Percentiles rank a stretch among this genome's conserved stretches.
These are phyloP conservation scores for Lacanobia oleracea DNA, from an alignment of 2,888 invertebrate species.

Conservation along the genomic window DNA sequence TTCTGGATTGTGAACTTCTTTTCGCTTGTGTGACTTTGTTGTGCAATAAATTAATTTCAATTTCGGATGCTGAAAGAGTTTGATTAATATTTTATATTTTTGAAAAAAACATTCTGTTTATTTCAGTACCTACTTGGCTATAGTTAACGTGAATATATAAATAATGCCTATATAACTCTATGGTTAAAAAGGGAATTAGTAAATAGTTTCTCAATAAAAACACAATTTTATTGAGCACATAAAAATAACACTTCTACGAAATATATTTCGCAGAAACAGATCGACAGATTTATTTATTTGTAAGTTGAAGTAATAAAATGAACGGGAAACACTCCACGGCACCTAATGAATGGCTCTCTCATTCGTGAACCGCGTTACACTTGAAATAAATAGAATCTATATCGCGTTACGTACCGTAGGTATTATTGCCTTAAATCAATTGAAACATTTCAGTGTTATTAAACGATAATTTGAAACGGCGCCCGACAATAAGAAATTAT, in stretches of 20 bases:
- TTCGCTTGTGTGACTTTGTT: neutral
- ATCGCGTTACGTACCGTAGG: slow-evolving; percentile 54
- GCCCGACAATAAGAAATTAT: slow-evolving; percentile 63
- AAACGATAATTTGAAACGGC: slow-evolving; percentile 60
- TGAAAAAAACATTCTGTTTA: neutral
- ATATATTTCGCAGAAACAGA: slow-evolving; percentile 33
- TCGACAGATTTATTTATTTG: slow-evolving; percentile 46
- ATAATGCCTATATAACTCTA: neutral
- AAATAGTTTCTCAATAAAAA: slow-evolving; percentile 26
- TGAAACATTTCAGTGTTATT: slow-evolving; percentile 68
- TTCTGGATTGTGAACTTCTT: neutral
- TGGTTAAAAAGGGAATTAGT: neutral
- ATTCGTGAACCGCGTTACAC: slow-evolving; percentile 64
- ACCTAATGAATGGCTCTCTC: slow-evolving; percentile 24
- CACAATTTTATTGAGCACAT: slow-evolving; percentile 44
- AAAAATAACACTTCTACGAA: slow-evolving; percentile 30
- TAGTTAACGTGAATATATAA: neutral
- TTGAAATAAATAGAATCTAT: slow-evolving; percentile 59
- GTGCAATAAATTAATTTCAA: neutral
- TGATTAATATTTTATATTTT: neutral
- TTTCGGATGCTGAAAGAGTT: neutral
- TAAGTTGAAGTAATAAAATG: slow-evolving; percentile 20
- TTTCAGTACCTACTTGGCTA: neutral
- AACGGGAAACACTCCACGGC: slow-evolving; percentile 12
- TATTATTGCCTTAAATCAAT: slow-evolving; percentile 70